Base-by-base conservation (phyloP, 37 sponge, comb jelly and placozoan genomes). In the Agelas oroides region DNA sequence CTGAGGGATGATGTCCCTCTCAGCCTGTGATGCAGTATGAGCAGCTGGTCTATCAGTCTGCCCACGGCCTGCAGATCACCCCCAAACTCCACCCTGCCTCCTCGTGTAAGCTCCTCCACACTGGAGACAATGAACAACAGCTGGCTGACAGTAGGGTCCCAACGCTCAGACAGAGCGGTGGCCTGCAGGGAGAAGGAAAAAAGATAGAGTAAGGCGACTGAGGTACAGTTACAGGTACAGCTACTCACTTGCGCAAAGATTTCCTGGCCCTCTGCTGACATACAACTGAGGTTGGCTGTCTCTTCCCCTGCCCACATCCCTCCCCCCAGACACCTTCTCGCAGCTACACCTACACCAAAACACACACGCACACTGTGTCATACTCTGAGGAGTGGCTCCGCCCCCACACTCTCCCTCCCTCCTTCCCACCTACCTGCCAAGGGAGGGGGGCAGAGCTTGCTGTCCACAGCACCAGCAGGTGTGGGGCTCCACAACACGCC, bases 401-500 rank as follows among this genome's bases (percentile, higher is more conserved):
- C 8, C 8, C 46, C 46, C 46, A 12, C 46, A 3, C 46, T 46
- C 46, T 8, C 46, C 46, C 46, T 46, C 46, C 46, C 46, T 46
- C 46, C 46, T 8, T 46, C 46, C 46, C 46, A 3, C 46, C 25
- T 61, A 86, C 86, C 86, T 16, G 70, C 59, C 19, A 73, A 27
- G 18, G 87, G 87, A 20, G 74, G 35, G 5, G 56, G 79, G 53
- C 87, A 87, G 21, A 65, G 73, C 23, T 64, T 59, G 2, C 19
- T 11, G 21, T 70, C 80, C 13, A 32, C 41, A 0, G 25, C 17
- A 0, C 62, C 66, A 23, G 5, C 73, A 28, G 77, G 27, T 1
- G 75, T 79, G 3, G 53, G 61, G 25, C 74, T 60, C 87, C 87
- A 87, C n/a, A 79, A 55, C 1, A 87, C 15, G 14, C 71, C 87